Conservation (phyloP, 1,140 invertebrate genomes). For the Asobara japonica region DNA sequence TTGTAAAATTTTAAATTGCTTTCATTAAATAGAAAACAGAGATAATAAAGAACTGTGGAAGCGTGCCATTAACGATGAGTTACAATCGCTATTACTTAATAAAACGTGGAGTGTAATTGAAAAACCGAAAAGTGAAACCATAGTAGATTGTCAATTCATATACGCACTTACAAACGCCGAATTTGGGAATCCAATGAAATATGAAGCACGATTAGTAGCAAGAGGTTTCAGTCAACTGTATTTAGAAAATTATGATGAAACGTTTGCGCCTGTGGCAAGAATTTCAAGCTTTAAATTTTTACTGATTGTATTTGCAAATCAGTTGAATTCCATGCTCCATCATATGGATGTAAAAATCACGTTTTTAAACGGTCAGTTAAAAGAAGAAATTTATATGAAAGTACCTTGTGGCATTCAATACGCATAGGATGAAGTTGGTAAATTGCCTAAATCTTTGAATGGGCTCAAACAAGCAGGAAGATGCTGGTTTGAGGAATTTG, state of each 20-base stretch:
- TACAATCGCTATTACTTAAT: not conserved
- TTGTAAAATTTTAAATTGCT: too few species aligned
- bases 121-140: not conserved
- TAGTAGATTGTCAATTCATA: not conserved
- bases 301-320: constrained; percentile 30
- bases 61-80: not conserved
- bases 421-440: not conserved
- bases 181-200: too few species aligned
- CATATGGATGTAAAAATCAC: constrained; percentile 51
- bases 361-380: not conserved
- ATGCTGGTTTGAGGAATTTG: too few species aligned
- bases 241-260: constrained; percentile 6
- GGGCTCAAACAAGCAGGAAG: too few species aligned
- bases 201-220: too few species aligned
- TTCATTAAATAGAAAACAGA: too few species aligned
- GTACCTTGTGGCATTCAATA: not conserved
- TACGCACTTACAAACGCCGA: too few species aligned
- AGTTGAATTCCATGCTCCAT: not conserved
- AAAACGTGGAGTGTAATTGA: not conserved
- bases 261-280: not conserved
- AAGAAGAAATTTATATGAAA: constrained; percentile 50
- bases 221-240: too few species aligned
- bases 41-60: too few species aligned
- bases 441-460: not conserved
- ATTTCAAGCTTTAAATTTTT: not conserved